Evolutionary conservation across 2,797 vertebrate species (phyloP), one percentile per base, ranked within the genome.

Genomic region (Babyrousa celebensis): DNA sequence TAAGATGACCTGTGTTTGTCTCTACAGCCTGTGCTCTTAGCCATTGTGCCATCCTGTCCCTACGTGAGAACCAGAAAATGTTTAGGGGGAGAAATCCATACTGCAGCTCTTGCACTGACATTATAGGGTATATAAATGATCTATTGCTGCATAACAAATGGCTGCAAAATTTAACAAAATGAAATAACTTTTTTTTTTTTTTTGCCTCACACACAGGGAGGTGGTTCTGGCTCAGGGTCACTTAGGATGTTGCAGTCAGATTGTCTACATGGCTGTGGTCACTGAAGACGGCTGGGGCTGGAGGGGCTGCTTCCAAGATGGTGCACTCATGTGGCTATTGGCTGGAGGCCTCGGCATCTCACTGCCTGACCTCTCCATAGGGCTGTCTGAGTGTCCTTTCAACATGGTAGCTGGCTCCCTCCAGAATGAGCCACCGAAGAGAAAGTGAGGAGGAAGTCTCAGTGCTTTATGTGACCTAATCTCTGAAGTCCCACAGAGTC

Each of bases 181-280:
- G 36, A 36, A 43, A 15, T 15, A 52, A 20, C 5, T 36, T 7
- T 48, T 48, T 48, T 48, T 5, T 48, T 48, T 5, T 48, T 48
- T 9, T 78, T 1, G 20, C 25, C 16, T 65, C 29, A 32, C 16
- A 3, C 17, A 16, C 17, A 5, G 16, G 27, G 15, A 18, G 16
- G 11, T 58, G 77, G 12, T 58, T 12, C 20, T 40, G 62, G 74
- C 36, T 82, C 65, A 23, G n/a, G 17, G 25, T 10, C 1, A 18
- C 70, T 56, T 15, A 23, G 2, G 77, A 54, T 17, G 58, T 25
- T 63, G 58, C 23, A n/a, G n/a, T n/a, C 56, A 1, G 12, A 25
- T 43, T 43, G 52, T 43, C 18, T 23, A 0, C 0, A 0, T 10
- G 20, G 5, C 52, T 60, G 9, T 8, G 32, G n/a, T 7, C 68